These are phyloP conservation scores for Bufotes viridis DNA, from an alignment of 2,797 vertebrate species.

Conservation along the genomic window DNA sequence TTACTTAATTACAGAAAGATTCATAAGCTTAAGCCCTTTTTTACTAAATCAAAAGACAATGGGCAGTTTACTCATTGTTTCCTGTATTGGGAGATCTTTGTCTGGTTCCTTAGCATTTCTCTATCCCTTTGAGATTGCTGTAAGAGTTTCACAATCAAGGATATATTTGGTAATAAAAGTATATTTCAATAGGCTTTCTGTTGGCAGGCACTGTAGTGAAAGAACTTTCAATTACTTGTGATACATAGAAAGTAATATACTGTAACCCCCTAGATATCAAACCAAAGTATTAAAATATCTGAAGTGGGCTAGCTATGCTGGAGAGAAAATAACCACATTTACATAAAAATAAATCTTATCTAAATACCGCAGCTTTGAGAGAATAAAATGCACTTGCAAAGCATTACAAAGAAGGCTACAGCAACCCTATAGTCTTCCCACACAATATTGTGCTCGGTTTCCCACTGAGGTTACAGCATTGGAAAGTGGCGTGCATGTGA, in stretches of 20 bases:
- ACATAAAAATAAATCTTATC: slow-evolving; percentile 59
- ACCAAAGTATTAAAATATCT: slow-evolving; percentile 49
- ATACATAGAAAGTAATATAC: slow-evolving; percentile 50
- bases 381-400: slow-evolving; percentile 30
- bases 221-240: slow-evolving; percentile 47
- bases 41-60: slow-evolving; percentile 34
- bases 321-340: slow-evolving; percentile 53
- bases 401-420: slow-evolving; percentile 39
- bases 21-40: neutral
- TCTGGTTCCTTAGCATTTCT: slow-evolving; percentile 1
- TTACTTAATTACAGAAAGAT: slow-evolving; percentile 39
- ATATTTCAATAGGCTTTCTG: slow-evolving; percentile 38
- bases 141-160: slow-evolving; percentile 4
- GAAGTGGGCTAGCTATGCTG: slow-evolving; percentile 49
- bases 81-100: slow-evolving; percentile 17
- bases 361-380: slow-evolving; percentile 52
- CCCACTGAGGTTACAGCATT: slow-evolving; percentile 39
- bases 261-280: slow-evolving; percentile 53
- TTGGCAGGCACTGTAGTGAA: slow-evolving; percentile 19
- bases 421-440: slow-evolving; percentile 37
- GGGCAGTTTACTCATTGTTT: slow-evolving; percentile 4
- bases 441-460: slow-evolving; percentile 35
- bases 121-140: slow-evolving; percentile 7
- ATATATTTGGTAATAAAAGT: slow-evolving; percentile 38
- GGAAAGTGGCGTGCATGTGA: neutral